phyloP scores from a whole-genome alignment of 2,797 vertebrate species.

The Gymnothorax reevesii region DNA sequence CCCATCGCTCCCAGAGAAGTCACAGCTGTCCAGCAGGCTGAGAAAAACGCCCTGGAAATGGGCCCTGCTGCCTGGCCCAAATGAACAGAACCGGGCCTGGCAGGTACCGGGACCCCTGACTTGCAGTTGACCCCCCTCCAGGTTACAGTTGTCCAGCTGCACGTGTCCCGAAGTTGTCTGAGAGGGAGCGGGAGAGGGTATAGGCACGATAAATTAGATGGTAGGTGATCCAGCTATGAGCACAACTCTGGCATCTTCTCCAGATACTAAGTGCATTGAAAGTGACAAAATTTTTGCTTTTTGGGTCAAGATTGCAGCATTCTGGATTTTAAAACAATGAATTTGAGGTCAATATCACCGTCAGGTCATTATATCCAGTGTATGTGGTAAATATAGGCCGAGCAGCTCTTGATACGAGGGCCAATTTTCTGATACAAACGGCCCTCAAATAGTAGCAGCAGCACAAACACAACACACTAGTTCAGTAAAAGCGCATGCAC shows the following conservation, averaged over 20 bases:
- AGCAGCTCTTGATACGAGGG: too few relatives aligned
- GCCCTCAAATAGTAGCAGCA: not conserved
- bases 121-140: slow-evolving; percentile 87
- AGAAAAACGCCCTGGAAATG: slow-evolving; percentile 81
- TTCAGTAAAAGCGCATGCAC: not conserved
- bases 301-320: too few relatives aligned
- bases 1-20: slow-evolving; percentile 85
- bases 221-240: not conserved
- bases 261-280: too few relatives aligned
- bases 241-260: not conserved
- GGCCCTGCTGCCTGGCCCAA: slow-evolving; percentile 84
- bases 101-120: slow-evolving; percentile 85
- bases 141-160: slow-evolving; percentile 90
- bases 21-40: slow-evolving; percentile 87
- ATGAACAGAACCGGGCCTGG: slow-evolving; percentile 90
- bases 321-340: too few relatives aligned
- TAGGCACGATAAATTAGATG: not conserved
- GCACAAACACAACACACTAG: not conserved
- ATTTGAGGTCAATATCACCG: too few relatives aligned
- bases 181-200: slow-evolving; percentile 29
- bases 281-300: too few relatives aligned
- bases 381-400: too few relatives aligned
- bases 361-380: too few relatives aligned
- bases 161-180: slow-evolving; percentile 88
- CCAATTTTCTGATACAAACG: too few relatives aligned